phyloP scores from a whole-genome alignment of 2,797 vertebrate genomes.

The Darevskia nairensis region DNA sequence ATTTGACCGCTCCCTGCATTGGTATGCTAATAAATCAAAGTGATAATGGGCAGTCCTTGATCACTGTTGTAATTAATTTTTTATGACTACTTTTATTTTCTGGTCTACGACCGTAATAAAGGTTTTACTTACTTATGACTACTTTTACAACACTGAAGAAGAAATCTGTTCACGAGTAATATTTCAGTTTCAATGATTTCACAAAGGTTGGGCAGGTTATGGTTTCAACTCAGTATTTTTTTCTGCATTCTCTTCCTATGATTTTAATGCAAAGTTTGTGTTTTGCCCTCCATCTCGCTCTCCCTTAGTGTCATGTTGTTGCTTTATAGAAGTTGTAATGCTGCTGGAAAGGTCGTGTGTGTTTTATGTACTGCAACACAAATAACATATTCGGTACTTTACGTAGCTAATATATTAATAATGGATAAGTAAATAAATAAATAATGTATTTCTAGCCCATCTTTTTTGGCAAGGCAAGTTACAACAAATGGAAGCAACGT shows the following conservation, averaged over 20 bases:
- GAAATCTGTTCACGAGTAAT: constrained; percentile 52
- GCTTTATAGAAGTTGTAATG: neutral
- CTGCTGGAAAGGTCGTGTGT: neutral
- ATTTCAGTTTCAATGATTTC: constrained; percentile 47
- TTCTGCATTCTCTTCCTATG: constrained; percentile 25
- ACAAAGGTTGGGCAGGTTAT: constrained; percentile 25
- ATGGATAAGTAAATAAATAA: no score
- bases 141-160: constrained; percentile 46
- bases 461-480: no score
- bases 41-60: constrained; percentile 12
- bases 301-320: neutral
- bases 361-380: neutral
- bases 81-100: constrained; percentile 44
- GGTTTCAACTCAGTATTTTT: constrained; percentile 10
- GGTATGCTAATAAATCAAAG: constrained; percentile 42
- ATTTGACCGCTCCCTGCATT: constrained; percentile 44
- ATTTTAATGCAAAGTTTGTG: constrained; percentile 8
- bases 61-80: constrained; percentile 30
- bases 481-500: no score
- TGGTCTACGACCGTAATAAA: no score
- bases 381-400: neutral
- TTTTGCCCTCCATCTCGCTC: neutral
- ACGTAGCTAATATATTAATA: neutral
- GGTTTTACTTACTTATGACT: constrained; percentile 20
- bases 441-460: no score